phyloP scores from a whole-genome alignment of 2,888 invertebrate genomes.

The Tetramorium bicarinatum region DNA sequence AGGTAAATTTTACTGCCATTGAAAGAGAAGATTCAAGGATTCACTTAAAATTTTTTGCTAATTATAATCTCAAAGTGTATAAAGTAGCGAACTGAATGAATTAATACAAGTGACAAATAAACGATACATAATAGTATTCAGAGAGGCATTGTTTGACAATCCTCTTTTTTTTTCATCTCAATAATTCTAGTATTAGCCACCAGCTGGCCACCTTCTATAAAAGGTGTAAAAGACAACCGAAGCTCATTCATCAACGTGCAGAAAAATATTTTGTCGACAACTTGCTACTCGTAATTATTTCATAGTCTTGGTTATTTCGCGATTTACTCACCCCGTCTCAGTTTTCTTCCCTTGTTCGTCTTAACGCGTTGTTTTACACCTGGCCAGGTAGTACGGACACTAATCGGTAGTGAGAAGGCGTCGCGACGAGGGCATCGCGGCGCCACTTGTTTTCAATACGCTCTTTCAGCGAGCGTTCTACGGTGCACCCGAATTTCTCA shows the following conservation, averaged over 20 bases:
- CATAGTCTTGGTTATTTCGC: constrained; percentile 23
- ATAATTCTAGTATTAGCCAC: constrained; percentile 9
- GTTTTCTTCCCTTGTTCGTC: constrained; percentile 16
- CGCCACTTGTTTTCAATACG: constrained; percentile 71
- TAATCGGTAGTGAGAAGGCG: constrained; percentile 46
- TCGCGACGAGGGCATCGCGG: constrained; percentile 63
- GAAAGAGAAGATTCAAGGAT: background rate
- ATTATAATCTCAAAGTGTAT: background rate
- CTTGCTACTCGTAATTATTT: constrained; percentile 32
- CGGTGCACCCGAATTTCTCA: background rate
- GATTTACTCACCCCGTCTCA: constrained; percentile 44
- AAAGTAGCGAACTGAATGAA: background rate
- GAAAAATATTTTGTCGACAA: constrained; percentile 23
- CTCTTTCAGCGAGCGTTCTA: background rate
- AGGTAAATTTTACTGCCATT: background rate
- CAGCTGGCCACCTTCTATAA: constrained; percentile 63
- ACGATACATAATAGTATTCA: background rate
- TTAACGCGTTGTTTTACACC: constrained; percentile 53
- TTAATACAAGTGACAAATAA: background rate
- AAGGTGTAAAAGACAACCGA: constrained; percentile 24
- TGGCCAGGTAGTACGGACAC: constrained; percentile 32
- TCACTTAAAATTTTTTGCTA: background rate
- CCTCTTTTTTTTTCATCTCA: constrained; percentile 23
- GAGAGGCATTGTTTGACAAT: background rate
- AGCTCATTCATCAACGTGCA: constrained; percentile 38